These are phyloP conservation scores for Hemaris fuciformis DNA, from an alignment of 2,888 invertebrate genomes.

Conservation along the genomic window DNA sequence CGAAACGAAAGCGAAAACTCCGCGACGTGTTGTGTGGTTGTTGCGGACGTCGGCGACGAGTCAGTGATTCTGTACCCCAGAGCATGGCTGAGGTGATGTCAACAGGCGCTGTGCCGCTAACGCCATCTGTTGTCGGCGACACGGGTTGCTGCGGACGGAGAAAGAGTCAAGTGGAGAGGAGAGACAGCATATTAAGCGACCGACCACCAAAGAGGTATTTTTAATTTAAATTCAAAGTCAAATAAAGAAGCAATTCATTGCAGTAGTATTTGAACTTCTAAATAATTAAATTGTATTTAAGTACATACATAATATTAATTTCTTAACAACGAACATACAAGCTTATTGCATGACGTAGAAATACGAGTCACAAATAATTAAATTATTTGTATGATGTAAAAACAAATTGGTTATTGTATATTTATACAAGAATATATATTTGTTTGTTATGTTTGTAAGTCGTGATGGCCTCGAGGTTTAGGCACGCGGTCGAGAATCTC, in stretches of 20 bases:
- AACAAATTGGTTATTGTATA: too few relatives aligned
- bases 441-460: too few relatives aligned
- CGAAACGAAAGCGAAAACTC: constrained; percentile 69
- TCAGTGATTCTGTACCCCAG: constrained; percentile 33
- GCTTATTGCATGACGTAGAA: too few relatives aligned
- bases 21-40: constrained; percentile 70
- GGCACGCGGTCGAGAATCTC: too few relatives aligned
- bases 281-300: too few relatives aligned
- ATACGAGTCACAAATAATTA: too few relatives aligned
- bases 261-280: not conserved
- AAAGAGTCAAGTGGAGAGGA: constrained; percentile 66
- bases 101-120: constrained; percentile 31
- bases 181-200: constrained; percentile 80
- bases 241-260: not conserved
- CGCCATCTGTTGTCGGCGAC: constrained; percentile 49
- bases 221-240: not conserved
- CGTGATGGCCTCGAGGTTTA: too few relatives aligned
- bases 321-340: too few relatives aligned
- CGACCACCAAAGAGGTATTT: constrained; percentile 61
- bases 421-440: too few relatives aligned
- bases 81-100: constrained; percentile 34
- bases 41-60: constrained; percentile 52
- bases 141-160: constrained; percentile 69
- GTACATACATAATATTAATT: too few relatives aligned
- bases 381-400: too few relatives aligned